Base-by-base conservation (phyloP, 2,113 vertebrate species). In the Myiozetetes cayanensis region DNA sequence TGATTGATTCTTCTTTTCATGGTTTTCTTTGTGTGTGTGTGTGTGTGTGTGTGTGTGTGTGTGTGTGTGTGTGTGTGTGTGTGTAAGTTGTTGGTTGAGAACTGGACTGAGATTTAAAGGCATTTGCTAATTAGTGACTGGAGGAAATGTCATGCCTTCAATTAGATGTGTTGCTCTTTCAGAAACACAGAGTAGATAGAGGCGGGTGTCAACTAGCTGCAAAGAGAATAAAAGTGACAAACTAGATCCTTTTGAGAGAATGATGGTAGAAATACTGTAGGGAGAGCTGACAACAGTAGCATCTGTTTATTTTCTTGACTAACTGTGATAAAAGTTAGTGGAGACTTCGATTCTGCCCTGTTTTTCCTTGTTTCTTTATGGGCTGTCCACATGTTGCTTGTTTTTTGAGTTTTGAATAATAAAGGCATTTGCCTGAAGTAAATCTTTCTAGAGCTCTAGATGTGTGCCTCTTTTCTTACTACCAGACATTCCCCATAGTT, bases 141-240 rank as follows among this genome's bases (percentile, higher is more conserved):
- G 31, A 80, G 30, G 23, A 80, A 83, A 70, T 77, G n/a, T 55
- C 73, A 58, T 44, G 53, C 37, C 17, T 90, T 85, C 68, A 90
- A 22, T 79, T 63, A 78, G 23, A 11, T 65, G 18, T 53, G n/a
- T 37, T 66, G 28, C 37, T 73, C 14, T 84, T 92, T 76, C n/a
- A 61, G 46, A 62, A 92, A 21, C 37, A 47, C 12, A 35, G 35
- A 67, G 44, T 46, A 72, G 62, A 25, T 22, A 37, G 74, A 79
- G n/a, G 17, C 4, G 1, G 37, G 16, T 73, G 49, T 63, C 0
- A 0, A 49, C 30, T 25, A 50, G 22, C 63, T 96, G 72, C 41
- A 66, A 49, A 79, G 47, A 81, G 62, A 75, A 41, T 53, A 67
- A 31, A 74, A 82, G 47, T 49, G 62, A 66, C 33, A 67, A 72